phyloP scores from a whole-genome alignment of 2,113 vertebrate species.

The Eulacestoma nigropectus region DNA sequence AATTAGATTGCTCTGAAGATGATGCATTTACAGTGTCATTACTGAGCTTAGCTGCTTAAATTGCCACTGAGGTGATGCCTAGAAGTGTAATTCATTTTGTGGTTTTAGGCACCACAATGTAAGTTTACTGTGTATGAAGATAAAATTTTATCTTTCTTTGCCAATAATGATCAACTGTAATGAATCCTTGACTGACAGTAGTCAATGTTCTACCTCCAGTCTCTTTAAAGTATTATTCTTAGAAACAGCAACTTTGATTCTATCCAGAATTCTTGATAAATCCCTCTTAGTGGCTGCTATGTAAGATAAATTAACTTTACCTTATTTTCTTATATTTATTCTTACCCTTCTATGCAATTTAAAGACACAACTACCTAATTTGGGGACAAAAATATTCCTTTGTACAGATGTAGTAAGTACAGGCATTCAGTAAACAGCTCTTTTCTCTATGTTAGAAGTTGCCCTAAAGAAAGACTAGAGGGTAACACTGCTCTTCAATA shows the following conservation, averaged over 20 bases:
- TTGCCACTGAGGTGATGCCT: constrained; percentile 9
- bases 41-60: constrained; percentile 22
- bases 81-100: constrained; percentile 29
- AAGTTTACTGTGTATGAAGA: constrained; percentile 11
- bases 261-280: not conserved
- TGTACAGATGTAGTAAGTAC: not conserved
- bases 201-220: not conserved
- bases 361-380: not conserved
- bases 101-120: not conserved
- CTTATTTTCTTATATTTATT: not conserved
- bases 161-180: not conserved
- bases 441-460: not conserved
- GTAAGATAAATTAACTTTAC: not conserved
- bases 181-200: not conserved
- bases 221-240: not conserved
- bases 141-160: constrained; percentile 34
- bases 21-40: constrained; percentile 6
- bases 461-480: not conserved
- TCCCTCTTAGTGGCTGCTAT: not conserved
- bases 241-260: not conserved
- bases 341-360: not conserved
- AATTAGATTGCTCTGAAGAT: constrained; percentile 32
- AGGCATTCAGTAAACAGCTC: not conserved
- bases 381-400: not conserved
- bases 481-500: not conserved